phyloP scores from a whole-genome alignment of 2,113 vertebrate species.

The Thamnophis sirtalis region DNA sequence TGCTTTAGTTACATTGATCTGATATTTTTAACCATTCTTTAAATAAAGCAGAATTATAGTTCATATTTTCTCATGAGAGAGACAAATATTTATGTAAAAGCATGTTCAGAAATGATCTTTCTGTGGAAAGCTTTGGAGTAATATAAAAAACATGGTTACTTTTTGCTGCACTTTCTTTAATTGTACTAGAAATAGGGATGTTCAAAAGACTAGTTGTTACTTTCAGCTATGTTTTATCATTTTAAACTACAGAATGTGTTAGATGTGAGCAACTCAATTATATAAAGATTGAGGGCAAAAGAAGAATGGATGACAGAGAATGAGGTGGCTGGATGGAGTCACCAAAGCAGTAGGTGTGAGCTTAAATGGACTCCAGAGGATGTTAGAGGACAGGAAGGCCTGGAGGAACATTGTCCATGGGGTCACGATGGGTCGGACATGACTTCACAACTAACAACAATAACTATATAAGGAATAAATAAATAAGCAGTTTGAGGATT shows the following conservation, averaged over 20 bases:
- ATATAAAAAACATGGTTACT: slow-evolving; percentile 51
- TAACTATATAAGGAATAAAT: slow-evolving; percentile 1
- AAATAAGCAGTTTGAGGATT: not conserved
- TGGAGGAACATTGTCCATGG: no score
- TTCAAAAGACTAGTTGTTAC: not conserved
- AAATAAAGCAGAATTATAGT: slow-evolving; percentile 4
- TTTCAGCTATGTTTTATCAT: not conserved
- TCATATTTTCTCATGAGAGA: slow-evolving; percentile 61
- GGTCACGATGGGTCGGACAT: no score
- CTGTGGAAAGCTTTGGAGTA: slow-evolving; percentile 35
- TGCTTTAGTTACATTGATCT: slow-evolving; percentile 16
- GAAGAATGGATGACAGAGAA: no score
- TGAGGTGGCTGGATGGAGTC: no score
- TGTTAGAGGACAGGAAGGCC: no score
- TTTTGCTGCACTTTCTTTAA: slow-evolving; percentile 43
- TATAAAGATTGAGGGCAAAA: not conserved
- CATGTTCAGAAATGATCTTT: slow-evolving; percentile 43
- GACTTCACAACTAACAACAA: no score
- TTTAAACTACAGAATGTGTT: not conserved
- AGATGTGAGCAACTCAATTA: slow-evolving; percentile 12
- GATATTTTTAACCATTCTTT: slow-evolving; percentile 27
- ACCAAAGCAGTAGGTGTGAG: no score
- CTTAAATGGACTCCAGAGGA: no score
- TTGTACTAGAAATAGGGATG: not conserved
- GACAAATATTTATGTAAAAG: slow-evolving; percentile 57